These are phyloP conservation scores for Istiophorus platypterus DNA, from an alignment of 2,113 vertebrate species.

Conservation along the genomic window DNA sequence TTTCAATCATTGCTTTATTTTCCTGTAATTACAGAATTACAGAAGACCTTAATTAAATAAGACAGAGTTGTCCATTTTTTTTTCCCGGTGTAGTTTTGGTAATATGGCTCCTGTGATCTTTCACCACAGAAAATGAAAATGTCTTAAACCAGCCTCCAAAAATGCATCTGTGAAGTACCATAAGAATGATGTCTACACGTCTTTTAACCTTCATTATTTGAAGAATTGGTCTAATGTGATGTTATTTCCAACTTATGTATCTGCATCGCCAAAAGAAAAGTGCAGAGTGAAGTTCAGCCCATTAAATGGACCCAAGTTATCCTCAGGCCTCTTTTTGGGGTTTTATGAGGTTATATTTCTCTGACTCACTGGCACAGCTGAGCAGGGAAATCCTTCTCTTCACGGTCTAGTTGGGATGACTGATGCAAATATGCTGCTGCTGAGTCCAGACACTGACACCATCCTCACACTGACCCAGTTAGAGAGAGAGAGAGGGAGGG, in stretches of 20 bases:
- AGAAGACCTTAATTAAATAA: too few relatives aligned
- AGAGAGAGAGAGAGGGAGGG: slow-evolving; percentile 27
- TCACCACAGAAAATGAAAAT: background rate
- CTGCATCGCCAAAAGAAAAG: slow-evolving; percentile 57
- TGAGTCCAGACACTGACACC: slow-evolving; percentile 81
- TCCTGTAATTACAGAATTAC: background rate
- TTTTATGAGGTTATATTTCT: slow-evolving; percentile 75
- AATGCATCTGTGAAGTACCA: slow-evolving; percentile 27
- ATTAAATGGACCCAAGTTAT: slow-evolving; percentile 72
- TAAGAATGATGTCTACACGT: slow-evolving; percentile 5
- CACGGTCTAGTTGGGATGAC: slow-evolving; percentile 83
- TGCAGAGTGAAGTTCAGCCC: slow-evolving; percentile 55
- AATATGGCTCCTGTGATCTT: background rate
- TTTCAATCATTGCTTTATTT: background rate
- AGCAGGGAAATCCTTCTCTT: slow-evolving; percentile 82
- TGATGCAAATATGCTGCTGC: slow-evolving; percentile 83
- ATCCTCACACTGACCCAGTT: slow-evolving; percentile 79
- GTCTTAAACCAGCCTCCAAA: background rate
- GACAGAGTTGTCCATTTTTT: too few relatives aligned
- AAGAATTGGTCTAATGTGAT: slow-evolving; percentile 29
- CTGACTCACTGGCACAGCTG: slow-evolving; percentile 81
- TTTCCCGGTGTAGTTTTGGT: background rate
- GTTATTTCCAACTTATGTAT: slow-evolving; percentile 47
- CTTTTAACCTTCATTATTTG: slow-evolving; percentile 24
- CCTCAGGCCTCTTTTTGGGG: slow-evolving; percentile 57